These are phyloP conservation scores for Scomberomorus guttatus DNA, from an alignment of 2,797 vertebrate species.

Conservation along the genomic window DNA sequence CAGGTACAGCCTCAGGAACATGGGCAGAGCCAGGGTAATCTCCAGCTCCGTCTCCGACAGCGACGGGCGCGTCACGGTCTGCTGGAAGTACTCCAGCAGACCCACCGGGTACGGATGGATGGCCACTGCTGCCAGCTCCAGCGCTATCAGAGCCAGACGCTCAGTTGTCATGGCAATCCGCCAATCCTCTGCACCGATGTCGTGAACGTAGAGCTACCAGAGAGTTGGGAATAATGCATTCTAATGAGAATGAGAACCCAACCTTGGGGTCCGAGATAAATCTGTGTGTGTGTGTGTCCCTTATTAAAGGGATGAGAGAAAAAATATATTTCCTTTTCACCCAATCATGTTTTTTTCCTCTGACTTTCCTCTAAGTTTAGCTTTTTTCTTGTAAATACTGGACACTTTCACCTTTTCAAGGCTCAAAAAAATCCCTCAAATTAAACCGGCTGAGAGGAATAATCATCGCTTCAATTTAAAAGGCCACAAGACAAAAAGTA, in stretches of 20 bases:
- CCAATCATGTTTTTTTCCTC: neutral
- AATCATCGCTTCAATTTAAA: neutral
- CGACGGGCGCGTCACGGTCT: conserved; percentile 77
- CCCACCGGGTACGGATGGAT: conserved; percentile 93
- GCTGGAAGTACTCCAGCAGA: conserved; percentile 88
- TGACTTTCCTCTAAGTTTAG: neutral
- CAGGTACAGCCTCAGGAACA: conserved; percentile 95
- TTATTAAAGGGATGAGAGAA: neutral
- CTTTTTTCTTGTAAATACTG: neutral
- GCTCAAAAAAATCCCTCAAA: neutral
- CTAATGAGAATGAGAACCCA: neutral
- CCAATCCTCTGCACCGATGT: conserved; percentile 95
- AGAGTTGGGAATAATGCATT: neutral
- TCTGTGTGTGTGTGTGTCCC: neutral
- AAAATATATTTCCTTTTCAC: neutral
- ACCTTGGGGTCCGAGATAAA: neutral
- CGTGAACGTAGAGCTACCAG: conserved; percentile 91
- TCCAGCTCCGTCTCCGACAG: conserved; percentile 93
- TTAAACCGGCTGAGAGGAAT: neutral
- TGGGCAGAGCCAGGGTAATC: conserved; percentile 94
- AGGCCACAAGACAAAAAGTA: neutral
- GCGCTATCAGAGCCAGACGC: conserved; percentile 90
- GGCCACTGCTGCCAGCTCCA: conserved; percentile 92
- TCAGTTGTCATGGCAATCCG: conserved; percentile 94
- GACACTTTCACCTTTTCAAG: neutral